A percentile compares a stretch with the other conserved stretches of the same genome.
These are phyloP conservation scores for Typhlichthys subterraneus DNA, from an alignment of 2,797 vertebrate genomes.

Conservation along the genomic window DNA sequence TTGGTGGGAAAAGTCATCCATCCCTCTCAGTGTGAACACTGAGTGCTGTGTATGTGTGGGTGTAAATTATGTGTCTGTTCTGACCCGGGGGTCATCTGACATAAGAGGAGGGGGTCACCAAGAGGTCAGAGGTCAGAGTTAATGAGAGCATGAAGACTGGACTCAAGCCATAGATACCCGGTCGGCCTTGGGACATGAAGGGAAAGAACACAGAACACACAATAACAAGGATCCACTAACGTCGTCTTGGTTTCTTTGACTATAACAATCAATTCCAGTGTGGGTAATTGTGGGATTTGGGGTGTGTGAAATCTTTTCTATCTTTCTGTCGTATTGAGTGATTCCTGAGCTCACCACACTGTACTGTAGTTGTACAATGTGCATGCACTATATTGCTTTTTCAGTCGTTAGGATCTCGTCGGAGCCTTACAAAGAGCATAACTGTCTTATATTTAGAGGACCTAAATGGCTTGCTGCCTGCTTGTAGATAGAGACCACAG, in stretches of 20 bases:
- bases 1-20: constrained; percentile 19
- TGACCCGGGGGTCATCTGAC: constrained; percentile 56
- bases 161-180: constrained; percentile 55
- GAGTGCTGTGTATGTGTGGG: too few species aligned
- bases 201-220: constrained; percentile 24
- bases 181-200: constrained; percentile 49
- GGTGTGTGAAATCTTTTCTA: constrained; percentile 12
- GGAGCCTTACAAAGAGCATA: too few species aligned
- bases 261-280: constrained; percentile 30
- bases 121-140: constrained; percentile 51
- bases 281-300: constrained; percentile 17
- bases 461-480: constrained; percentile 36
- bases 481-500: constrained; percentile 46
- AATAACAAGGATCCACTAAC: constrained; percentile 4
- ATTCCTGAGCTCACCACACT: constrained; percentile 13
- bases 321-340: constrained; percentile 7
- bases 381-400: constrained; percentile 4
- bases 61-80: constrained; percentile 34
- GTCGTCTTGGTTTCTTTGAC: constrained; percentile 18
- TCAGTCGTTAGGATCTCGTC: too few species aligned
- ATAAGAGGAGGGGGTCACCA: constrained; percentile 60
- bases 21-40: not conserved
- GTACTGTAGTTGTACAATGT: constrained; percentile 1
- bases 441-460: not conserved
- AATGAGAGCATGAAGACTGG: constrained; percentile 63